Base-by-base conservation (phyloP, 2,797 vertebrate genomes). In the Xenentodon cancila region DNA sequence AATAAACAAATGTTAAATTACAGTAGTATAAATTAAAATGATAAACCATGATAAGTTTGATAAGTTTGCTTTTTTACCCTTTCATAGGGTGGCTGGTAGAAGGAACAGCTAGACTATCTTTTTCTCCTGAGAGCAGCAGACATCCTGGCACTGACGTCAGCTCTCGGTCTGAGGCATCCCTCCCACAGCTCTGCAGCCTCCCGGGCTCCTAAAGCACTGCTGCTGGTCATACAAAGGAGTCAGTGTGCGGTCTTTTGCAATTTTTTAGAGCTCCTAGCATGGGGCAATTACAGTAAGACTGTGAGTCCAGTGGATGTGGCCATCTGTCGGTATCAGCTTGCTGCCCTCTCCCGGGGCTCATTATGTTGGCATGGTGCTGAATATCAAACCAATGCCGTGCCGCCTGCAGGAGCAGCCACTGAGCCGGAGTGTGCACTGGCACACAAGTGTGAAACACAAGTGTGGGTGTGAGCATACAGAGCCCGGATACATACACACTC, bases 301-400 rank as follows among this genome's bases (percentile, higher is more conserved):
- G 56, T 25, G 52, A 71, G 73, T 82, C 65, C 66, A 65, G 68
- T 67, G 50, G 61, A 75, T 64, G 55, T 21, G 68, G 64, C 84
- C 84, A 90, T 86, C 87, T 88, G 88, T 85, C 59, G 9, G 57
- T 25, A 64, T 54, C 51, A 6, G 53, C 64, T 55, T 19, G 6
- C 53, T 58, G 72, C 68, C 65, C 59, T 84, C 69, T 81, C 80
- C 22, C 56, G 64, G 77, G 68, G 69, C 74, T 84, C 77, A 64
- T 77, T 71, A 77, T 71, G 74, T 50, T 54, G 65, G 61, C 45
- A 16, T 73, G 59, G 77, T n/a, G 42, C 59, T 80, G 75, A 81
- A 84, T 83, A 75, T 69, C 71, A 77, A 82, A 77, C 53, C 73
- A 73, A 68, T 67, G 72, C 69, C 70, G 72, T 52, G 50, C 53